Evolutionary conservation across 2,888 invertebrate species (phyloP).

Genomic region (Tenthredo notha): DNA sequence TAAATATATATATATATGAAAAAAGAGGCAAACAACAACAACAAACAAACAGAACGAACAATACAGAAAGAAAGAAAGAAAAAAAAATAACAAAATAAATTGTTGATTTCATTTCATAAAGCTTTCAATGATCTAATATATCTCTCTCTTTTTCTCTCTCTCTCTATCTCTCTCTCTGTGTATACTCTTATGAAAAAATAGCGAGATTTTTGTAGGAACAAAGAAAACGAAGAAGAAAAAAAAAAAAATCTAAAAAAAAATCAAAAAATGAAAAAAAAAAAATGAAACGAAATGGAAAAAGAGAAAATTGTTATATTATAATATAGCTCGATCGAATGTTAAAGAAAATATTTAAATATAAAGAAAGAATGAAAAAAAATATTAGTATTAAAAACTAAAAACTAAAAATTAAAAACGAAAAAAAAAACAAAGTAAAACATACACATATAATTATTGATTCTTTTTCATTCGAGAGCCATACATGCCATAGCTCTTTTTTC

Average conservation of each 20-base stretch:
- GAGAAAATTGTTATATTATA: conserved; percentile 23
- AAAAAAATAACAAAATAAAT: background rate
- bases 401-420: background rate
- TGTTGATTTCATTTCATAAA: background rate
- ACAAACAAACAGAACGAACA: background rate
- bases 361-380: background rate
- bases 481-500: conserved; percentile 66
- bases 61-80: background rate
- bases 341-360: background rate
- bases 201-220: background rate
- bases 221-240: background rate
- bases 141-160: background rate
- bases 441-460: background rate
- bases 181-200: background rate
- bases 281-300: background rate
- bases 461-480: conserved; percentile 58
- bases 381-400: background rate
- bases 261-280: background rate
- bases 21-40: background rate
- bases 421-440: background rate
- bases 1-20: background rate
- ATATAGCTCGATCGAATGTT: conserved; percentile 22
- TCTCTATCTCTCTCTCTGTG: background rate
- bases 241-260: background rate
- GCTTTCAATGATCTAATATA: background rate